Evolutionary conservation across 2,888 invertebrate species (phyloP).

Genomic region (Drosophila borborema): DNA sequence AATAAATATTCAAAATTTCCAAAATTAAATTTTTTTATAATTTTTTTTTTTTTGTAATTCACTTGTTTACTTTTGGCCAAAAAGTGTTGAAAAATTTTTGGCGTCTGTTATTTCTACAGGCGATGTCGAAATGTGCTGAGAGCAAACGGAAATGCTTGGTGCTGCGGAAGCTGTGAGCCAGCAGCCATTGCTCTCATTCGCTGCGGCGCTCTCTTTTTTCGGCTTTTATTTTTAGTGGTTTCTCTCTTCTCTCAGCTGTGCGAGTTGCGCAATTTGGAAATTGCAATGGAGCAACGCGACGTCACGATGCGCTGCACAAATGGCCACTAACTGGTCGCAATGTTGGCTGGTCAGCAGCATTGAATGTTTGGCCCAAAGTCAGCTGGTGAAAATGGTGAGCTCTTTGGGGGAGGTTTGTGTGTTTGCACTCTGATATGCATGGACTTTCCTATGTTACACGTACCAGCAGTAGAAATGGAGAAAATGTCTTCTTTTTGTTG

Average conservation of each 20-base stretch:
- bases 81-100: slow-evolving; percentile 43
- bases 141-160: slow-evolving; percentile 39
- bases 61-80: slow-evolving; percentile 62
- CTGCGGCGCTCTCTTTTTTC: not conserved
- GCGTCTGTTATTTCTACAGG: slow-evolving; percentile 47
- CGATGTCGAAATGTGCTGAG: slow-evolving; percentile 55
- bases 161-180: slow-evolving; percentile 51
- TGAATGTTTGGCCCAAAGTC: slow-evolving; percentile 27
- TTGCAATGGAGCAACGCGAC: slow-evolving; percentile 42
- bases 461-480: not conserved
- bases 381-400: slow-evolving; percentile 38
- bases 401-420: slow-evolving; percentile 26
- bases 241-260: slow-evolving; percentile 37
- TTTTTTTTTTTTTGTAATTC: slow-evolving; percentile 26
- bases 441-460: not conserved
- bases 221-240: not conserved
- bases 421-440: slow-evolving; percentile 4
- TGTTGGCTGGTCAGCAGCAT: slow-evolving; percentile 46
- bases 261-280: slow-evolving; percentile 64
- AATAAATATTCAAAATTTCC: slow-evolving; percentile 23
- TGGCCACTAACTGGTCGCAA: slow-evolving; percentile 58
- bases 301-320: slow-evolving; percentile 59
- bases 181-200: slow-evolving; percentile 10
- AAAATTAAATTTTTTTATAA: slow-evolving; percentile 8
- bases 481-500: slow-evolving; percentile 6